Base-by-base conservation (phyloP, 2,113 vertebrate genomes). In the Oreotrochilus melanogaster region DNA sequence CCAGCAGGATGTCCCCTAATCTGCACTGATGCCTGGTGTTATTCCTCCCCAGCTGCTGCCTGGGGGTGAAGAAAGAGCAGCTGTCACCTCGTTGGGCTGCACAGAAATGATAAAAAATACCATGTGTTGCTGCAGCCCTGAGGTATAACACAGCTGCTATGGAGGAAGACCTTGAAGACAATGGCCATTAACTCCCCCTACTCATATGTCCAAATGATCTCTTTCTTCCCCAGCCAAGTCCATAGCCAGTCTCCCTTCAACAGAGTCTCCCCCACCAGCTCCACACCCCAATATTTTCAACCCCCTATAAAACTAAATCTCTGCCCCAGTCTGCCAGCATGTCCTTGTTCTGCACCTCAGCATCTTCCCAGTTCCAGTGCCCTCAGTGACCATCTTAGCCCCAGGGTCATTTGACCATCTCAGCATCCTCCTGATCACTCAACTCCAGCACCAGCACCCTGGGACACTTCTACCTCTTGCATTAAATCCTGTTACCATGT, bases 261-360 rank as follows among this genome's bases (percentile, higher is more conserved):
- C 12, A 11, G 39, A 39, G 39, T 39, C 27, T 78, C 17, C 7
- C 12, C 22, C 22, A 35, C 27, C 28, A 69, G n/a, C 9, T 80
- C 27, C 58, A 76, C 27, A 66, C 14, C 10, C 17, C 30, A 45
- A 3, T 80, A 74, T 82, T 88, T 92, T 71, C 65, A 50, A 5
- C 58, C 23, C 23, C 7, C 19, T 5, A 22, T 50, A 47, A 75
- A 78, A 51, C 12, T 57, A 70, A 70, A 73, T 25, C 27, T 78
- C 61, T 71, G 11, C 47, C 42, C 18, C 14, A 9, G 5, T 62
- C 62, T 0, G 0, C 21, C 45, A 50, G 18, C 16, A 5, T 10
- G 4, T 35, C 65, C 70, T 74, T 0, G 0, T 75, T 82, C 51
- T 74, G 33, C 43, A 78, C 56, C 21, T 93, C 74, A 70, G 56